phyloP scores from a whole-genome alignment of 2,797 vertebrate species.

The Catharus ustulatus region DNA sequence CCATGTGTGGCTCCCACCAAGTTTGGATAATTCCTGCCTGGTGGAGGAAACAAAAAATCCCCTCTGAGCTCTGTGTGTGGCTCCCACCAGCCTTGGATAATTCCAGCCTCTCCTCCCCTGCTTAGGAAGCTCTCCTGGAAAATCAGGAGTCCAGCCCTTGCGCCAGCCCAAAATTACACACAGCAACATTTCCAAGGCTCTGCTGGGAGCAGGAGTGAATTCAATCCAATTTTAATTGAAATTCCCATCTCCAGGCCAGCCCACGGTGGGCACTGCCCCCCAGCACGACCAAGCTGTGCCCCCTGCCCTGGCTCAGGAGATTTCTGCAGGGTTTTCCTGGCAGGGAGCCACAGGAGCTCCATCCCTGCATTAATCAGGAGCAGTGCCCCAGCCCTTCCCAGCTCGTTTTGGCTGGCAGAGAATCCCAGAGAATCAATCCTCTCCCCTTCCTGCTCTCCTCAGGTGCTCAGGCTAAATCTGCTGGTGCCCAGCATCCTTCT shows the following conservation, averaged over 20 bases:
- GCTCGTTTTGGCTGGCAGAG: not conserved
- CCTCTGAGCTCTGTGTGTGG: too few relatives aligned
- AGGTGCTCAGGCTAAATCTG: not conserved
- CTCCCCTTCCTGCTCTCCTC: not conserved
- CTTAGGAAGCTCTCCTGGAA: not conserved
- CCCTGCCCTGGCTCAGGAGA: not conserved
- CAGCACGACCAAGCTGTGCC: accelerated
- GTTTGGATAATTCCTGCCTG: too few relatives aligned
- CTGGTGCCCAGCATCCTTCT: not conserved
- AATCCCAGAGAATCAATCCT: not conserved
- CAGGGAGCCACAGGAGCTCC: not conserved
- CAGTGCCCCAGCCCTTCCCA: not conserved
- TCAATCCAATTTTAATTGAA: not conserved
- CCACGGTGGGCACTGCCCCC: not conserved
- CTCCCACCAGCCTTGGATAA: too few relatives aligned
- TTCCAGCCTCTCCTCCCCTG: not conserved
- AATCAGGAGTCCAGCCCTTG: not conserved
- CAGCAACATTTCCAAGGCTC: not conserved
- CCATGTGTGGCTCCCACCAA: too few relatives aligned
- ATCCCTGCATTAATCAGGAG: not conserved
- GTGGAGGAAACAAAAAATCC: too few relatives aligned
- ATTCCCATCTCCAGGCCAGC: not conserved
- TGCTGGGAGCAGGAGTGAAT: not conserved
- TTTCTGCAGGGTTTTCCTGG: not conserved
- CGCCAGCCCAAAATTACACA: not conserved